These are phyloP conservation scores for Linurgus olivaceus DNA, from an alignment of 2,797 vertebrate genomes.

Conservation along the genomic window DNA sequence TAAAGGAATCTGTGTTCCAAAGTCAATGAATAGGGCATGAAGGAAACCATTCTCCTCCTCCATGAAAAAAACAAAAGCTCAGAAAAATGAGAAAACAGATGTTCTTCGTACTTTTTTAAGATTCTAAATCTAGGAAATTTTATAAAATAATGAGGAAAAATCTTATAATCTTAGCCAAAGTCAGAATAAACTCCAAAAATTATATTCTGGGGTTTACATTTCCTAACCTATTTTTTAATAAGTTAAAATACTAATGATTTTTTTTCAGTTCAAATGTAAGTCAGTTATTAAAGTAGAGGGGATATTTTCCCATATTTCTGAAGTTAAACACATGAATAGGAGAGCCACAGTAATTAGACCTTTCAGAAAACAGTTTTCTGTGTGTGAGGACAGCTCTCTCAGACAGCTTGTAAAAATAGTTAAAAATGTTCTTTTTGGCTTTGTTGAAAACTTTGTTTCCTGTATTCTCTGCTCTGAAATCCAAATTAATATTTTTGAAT, in stretches of 20 bases:
- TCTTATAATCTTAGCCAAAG: background rate
- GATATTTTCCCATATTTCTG: background rate
- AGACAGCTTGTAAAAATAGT: background rate
- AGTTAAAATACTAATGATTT: background rate
- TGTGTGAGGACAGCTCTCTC: background rate
- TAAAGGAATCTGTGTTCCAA: background rate
- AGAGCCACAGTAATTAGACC: background rate
- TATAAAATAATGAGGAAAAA: background rate
- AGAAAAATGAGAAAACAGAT: background rate
- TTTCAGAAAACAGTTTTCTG: background rate
- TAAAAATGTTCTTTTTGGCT: background rate
- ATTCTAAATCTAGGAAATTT: background rate
- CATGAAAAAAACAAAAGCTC: background rate
- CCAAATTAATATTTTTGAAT: background rate
- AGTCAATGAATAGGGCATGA: background rate
- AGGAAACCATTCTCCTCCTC: background rate
- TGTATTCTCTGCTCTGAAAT: background rate
- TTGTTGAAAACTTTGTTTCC: background rate
- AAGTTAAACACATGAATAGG: background rate
- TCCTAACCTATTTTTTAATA: background rate
- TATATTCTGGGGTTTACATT: background rate
- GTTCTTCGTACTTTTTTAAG: background rate
- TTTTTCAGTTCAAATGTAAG: background rate
- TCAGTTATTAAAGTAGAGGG: background rate
- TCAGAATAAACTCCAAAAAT: background rate